Base-by-base conservation (phyloP, 2,113 vertebrate species). In the Orientallactaga bullata region DNA sequence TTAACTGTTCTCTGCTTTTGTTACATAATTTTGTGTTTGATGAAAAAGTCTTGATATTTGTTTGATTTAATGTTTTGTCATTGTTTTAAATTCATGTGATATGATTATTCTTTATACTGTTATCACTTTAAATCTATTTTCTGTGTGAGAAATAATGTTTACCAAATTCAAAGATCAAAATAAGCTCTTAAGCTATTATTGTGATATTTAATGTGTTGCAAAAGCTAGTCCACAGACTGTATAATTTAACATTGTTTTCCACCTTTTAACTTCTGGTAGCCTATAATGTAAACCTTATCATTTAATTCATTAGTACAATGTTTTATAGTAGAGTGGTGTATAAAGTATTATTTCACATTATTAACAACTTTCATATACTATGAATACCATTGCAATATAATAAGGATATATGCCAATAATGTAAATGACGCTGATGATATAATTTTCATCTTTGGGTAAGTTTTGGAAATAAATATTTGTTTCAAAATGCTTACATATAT, bases 221-320 rank as follows among this genome's bases (percentile, higher is more conserved):
- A 68, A n/a, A 79, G 20, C 4, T 90, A 83, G 4, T 73, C 15
- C 35, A 77, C 0, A 77, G 23, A 78, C 5, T 1, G 80, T 55
- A 84, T 79, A 72, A 68, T 37, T 94, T 89, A 85, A 42, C 20
- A 47, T 65, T 72, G n/a, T 51, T 76, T 83, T 94, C 93, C 9
- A 63, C 2, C 3, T 95, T 15, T 68, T 76, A 12, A 42, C 76
- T 5, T 72, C 5, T 30, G 20, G 51, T 68, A 66, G 3, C 47
- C 12, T 86, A 16, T n/a, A 61, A 69, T 85, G 2, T 7, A 51
- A 87, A 84, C 17, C 30, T 69, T 85, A 24, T 26, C 5, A 80
- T 55, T 73, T 88, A 79, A 3, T 89, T 71, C 89, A 39, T 69
- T 89, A 82, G 9, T 58, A 10, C 26, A 39, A 72, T 61, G 1